Base-by-base conservation (phyloP, 1,140 invertebrate species). In the Mercenaria mercenaria region DNA sequence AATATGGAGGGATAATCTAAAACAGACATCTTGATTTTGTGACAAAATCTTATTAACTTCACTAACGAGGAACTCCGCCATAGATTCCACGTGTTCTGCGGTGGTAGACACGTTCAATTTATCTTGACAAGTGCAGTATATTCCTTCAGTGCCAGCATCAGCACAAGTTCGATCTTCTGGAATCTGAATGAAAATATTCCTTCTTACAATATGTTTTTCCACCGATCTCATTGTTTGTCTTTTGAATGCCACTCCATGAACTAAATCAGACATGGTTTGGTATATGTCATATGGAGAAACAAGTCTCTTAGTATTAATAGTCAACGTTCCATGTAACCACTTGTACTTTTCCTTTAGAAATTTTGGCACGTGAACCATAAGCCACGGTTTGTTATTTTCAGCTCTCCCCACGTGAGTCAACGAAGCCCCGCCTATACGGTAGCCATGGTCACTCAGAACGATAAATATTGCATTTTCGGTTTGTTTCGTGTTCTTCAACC, bases 81-180 rank as follows among this genome's bases (percentile, higher is more conserved):
- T 26, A 26, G 29, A 18, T 32, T 52, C 20, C 11, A 90, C 79
- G 10, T 74, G 37, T 26, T 34, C 39, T 11, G 59, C 72, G 0
- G 82, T n/a, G 20, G 47, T 72, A 23, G 67, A 59, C 0, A 91
- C 67, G 11, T 61, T 37, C 61, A 86, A 67, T 32, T 56, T 84
- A 67, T 79, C 59, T 69, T 91, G 67, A 81, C 90, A 92, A 3
- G 87, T 88, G 41, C 92, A 92, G 64, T 82, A 91, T 23, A 90
- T 83, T 37, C 84, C 91, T 11, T 72, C 61, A 52, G 91, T 88
- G 6, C 84, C 79, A 32, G 89, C 90, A 43, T 83, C 80, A 37
- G 61, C 41, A 69, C 92, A 92, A 15, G 81, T 82, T 39, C 92
- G 15, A 18, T 79, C 20, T 13, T 47, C n/a, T 13, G 92, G 92